Conservation (phyloP, 2,888 invertebrate species). For the Corbicula japonica region DNA sequence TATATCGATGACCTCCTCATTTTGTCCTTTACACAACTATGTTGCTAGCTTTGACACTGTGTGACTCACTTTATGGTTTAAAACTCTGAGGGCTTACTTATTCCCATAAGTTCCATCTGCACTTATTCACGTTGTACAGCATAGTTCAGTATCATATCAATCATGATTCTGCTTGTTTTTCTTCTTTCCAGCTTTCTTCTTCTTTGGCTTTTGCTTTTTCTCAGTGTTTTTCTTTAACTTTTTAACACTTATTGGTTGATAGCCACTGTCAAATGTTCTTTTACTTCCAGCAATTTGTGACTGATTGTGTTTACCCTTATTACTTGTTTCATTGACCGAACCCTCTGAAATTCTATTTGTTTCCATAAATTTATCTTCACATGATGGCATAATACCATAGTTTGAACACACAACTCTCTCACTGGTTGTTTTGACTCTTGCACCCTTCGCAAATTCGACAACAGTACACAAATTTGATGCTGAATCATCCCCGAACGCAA, state of each 20-base stretch:
- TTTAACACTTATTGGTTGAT: conserved; percentile 29
- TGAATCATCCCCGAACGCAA: conserved; percentile 22
- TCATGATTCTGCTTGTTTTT: too few species aligned
- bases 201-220: conserved; percentile 25
- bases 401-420: neutral
- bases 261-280: neutral
- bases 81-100: too few species aligned
- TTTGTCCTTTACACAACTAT: too few species aligned
- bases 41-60: too few species aligned
- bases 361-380: neutral
- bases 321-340: neutral
- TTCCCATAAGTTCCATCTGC: too few species aligned
- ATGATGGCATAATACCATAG: conserved; percentile 26
- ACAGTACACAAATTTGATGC: neutral
- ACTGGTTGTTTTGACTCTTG: neutral
- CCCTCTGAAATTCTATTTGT: neutral
- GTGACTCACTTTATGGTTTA: too few species aligned
- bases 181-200: too few species aligned
- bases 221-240: conserved; percentile 19
- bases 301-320: neutral
- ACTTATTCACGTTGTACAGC: too few species aligned
- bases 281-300: neutral
- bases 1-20: too few species aligned
- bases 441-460: conserved; percentile 23
- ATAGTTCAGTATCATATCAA: too few species aligned